Conservation (phyloP, 2,888 invertebrate genomes). For the Pterobdella sp. region DNA sequence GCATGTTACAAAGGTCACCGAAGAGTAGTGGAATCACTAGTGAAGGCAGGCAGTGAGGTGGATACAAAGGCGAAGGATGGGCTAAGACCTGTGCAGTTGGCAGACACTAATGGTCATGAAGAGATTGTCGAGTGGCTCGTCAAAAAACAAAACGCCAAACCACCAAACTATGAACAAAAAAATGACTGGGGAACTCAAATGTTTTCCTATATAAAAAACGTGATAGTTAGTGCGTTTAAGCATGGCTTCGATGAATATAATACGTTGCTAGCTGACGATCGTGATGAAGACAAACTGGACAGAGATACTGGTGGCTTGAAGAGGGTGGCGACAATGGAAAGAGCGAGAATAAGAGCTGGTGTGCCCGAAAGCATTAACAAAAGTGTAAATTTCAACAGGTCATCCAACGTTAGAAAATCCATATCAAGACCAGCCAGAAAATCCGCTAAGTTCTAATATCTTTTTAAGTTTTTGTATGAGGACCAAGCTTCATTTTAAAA, state of each 20-base stretch:
- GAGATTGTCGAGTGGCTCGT: slow-evolving; percentile 38
- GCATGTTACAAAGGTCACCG: slow-evolving; percentile 38
- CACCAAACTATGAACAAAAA: slow-evolving; percentile 22
- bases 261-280: slow-evolving; percentile 7
- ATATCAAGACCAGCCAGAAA: not conserved
- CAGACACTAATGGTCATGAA: slow-evolving; percentile 39
- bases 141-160: slow-evolving; percentile 31
- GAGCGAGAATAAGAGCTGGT: not conserved
- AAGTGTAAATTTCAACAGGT: not conserved
- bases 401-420: not conserved
- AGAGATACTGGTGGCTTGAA: not conserved
- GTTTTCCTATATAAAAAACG: slow-evolving; percentile 36
- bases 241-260: slow-evolving; percentile 34
- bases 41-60: slow-evolving; percentile 37
- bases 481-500: no score
- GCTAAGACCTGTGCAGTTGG: slow-evolving; percentile 35
- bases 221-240: slow-evolving; percentile 36
- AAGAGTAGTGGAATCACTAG: slow-evolving; percentile 38
- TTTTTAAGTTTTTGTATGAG: no score
- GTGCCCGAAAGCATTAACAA: no score
- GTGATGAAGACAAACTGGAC: not conserved
- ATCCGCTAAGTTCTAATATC: not conserved
- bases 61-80: slow-evolving; percentile 35
- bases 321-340: slow-evolving; percentile 17
- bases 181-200: slow-evolving; percentile 6